phyloP scores from a whole-genome alignment of 2,113 vertebrate genomes.

The Salvelinus sp. region DNA sequence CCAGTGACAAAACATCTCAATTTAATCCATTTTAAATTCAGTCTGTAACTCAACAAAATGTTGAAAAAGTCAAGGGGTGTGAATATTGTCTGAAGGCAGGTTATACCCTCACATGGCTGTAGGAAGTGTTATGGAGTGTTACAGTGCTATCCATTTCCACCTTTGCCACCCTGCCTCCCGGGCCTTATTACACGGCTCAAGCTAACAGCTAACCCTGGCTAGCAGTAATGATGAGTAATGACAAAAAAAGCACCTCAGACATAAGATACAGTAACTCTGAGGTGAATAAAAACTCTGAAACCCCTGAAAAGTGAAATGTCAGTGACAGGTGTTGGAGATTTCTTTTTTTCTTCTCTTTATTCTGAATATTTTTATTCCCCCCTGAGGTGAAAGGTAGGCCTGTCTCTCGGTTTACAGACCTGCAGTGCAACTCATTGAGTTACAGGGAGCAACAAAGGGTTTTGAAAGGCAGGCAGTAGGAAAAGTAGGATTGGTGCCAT shows the following conservation, averaged over 20 bases:
- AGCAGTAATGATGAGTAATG: conserved; percentile 63
- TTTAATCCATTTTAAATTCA: too few species aligned
- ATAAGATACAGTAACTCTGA: conserved; percentile 29
- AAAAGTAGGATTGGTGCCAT: conserved; percentile 18
- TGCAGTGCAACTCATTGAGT: conserved; percentile 47
- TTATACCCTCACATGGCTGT: conserved; percentile 32
- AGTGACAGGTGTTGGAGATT: conserved; percentile 37
- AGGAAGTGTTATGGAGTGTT: conserved; percentile 33
- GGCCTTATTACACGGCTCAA: conserved; percentile 55
- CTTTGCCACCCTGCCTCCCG: conserved; percentile 22
- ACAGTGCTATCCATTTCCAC: conserved; percentile 38
- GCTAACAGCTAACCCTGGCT: conserved; percentile 34
- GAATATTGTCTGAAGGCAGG: background rate
- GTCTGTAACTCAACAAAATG: too few species aligned
- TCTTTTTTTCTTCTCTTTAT: conserved; percentile 27
- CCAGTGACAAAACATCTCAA: too few species aligned
- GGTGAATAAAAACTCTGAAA: conserved; percentile 29
- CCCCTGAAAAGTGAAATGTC: conserved; percentile 36
- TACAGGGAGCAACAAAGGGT: conserved; percentile 42
- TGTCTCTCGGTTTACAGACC: conserved; percentile 46
- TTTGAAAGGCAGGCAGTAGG: conserved; percentile 19
- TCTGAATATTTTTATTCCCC: conserved; percentile 35
- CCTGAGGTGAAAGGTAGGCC: conserved; percentile 25
- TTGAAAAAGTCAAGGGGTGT: too few species aligned
- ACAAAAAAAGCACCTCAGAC: conserved; percentile 31